Conservation (phyloP, 2,888 invertebrate species). For the Himalopsyche japonica region DNA sequence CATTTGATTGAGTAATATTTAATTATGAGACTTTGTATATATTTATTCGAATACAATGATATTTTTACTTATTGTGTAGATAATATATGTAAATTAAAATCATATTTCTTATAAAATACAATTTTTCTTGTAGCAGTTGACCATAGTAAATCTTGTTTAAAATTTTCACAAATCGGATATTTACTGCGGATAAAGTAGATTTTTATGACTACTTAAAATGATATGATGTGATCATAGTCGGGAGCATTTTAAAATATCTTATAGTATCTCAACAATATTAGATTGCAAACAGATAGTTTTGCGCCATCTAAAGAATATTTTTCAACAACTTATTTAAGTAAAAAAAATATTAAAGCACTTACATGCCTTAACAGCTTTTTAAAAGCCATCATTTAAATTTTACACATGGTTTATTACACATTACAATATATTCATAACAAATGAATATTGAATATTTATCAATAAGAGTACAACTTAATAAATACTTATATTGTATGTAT, state of each 20-base stretch:
- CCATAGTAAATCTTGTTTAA: neutral
- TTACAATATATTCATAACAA: conserved; percentile 1
- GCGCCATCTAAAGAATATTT: neutral
- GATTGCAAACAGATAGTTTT: conserved; percentile 2
- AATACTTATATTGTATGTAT: neutral
- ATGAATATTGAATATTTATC: conserved; percentile 7
- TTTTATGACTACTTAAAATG: conserved; percentile 39
- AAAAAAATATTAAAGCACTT: neutral
- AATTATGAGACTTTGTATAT: neutral
- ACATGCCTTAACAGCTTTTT: neutral
- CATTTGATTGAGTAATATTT: too few species aligned
- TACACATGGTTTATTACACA: neutral
- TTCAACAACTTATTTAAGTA: neutral
- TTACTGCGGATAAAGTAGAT: conserved; percentile 20
- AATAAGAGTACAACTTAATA: conserved; percentile 6
- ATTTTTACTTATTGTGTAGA: neutral
- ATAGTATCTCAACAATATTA: conserved; percentile 24
- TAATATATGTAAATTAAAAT: neutral
- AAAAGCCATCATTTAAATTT: neutral
- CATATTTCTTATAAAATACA: conserved; percentile 3
- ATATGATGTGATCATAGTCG: conserved; percentile 40
- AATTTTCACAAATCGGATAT: conserved; percentile 2
- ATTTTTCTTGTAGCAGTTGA: neutral
- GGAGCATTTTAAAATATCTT: conserved; percentile 27
- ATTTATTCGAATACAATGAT: neutral